Percentiles rank a stretch among this genome's conserved stretches.
phyloP scores from a whole-genome alignment of 2,113 vertebrate species.

The Leucoraja erinaceus region DNA sequence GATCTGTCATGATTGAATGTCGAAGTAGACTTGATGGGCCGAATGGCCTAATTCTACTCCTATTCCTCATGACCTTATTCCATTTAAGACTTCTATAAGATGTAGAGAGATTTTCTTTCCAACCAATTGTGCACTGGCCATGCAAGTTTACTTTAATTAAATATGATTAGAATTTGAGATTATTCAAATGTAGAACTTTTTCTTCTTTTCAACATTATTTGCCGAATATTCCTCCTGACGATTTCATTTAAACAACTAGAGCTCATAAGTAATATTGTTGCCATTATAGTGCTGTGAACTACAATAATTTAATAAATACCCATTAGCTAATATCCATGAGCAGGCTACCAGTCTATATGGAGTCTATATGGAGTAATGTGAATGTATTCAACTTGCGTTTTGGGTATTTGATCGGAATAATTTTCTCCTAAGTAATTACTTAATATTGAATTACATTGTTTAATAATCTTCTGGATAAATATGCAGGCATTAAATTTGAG shows the following conservation, averaged over 20 bases:
- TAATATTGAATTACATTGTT: neutral
- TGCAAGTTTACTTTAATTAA: neutral
- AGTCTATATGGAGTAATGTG: neutral
- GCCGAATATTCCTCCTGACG: neutral
- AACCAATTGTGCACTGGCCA: neutral
- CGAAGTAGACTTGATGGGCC: no score
- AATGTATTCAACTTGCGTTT: neutral
- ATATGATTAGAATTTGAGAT: neutral
- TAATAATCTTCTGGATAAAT: neutral
- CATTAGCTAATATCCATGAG: neutral
- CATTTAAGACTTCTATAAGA: constrained; percentile 41
- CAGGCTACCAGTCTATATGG: neutral
- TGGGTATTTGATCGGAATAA: neutral
- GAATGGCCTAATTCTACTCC: no score
- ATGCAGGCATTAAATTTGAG: neutral
- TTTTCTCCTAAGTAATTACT: neutral
- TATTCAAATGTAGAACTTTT: neutral
- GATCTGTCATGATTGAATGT: no score
- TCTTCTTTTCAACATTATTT: neutral
- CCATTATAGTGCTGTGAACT: neutral
- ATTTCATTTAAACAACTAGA: neutral
- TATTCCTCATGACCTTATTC: neutral
- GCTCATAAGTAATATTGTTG: neutral
- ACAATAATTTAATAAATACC: neutral
- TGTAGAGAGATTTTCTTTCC: neutral